Conservation (phyloP, 2,888 invertebrate species). For the Andrena camellia region DNA sequence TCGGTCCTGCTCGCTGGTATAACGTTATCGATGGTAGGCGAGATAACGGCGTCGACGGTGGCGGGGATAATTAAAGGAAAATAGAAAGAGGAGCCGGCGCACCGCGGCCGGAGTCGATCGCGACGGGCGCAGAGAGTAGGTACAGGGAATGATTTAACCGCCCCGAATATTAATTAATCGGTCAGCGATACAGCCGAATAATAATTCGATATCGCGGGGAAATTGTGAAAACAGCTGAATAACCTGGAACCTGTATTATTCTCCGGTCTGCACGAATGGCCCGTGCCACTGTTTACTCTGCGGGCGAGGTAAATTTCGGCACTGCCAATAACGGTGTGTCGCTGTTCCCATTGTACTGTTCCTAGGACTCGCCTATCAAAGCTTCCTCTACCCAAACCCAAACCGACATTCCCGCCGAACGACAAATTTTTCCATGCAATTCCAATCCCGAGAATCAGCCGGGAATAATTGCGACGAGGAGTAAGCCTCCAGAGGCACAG, state of each 20-base stretch:
- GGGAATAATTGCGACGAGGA: slow-evolving; percentile 25
- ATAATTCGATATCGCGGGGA: slow-evolving; percentile 26
- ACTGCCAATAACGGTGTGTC: not conserved
- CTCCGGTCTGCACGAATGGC: not conserved
- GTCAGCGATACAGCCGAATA: slow-evolving; percentile 29
- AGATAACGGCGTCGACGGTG: not conserved
- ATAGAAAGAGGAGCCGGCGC: slow-evolving; percentile 16
- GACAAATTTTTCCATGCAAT: no score
- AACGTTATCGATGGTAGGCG: not conserved
- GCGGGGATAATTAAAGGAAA: slow-evolving; percentile 23
- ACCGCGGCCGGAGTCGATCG: slow-evolving; percentile 19
- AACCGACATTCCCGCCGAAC: no score
- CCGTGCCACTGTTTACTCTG: not conserved
- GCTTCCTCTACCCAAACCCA: no score
- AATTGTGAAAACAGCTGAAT: slow-evolving; percentile 50
- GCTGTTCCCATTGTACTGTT: not conserved
- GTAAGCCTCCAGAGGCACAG: not conserved
- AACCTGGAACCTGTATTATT: slow-evolving; percentile 43
- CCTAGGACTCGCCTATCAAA: no score
- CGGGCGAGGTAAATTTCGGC: not conserved
- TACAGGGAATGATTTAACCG: slow-evolving; percentile 19
- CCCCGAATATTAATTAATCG: slow-evolving; percentile 45
- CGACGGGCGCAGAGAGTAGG: not conserved
- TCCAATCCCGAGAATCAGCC: not conserved
- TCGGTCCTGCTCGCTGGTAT: not conserved